Evolutionary conservation across 2,888 invertebrate species (phyloP).

Genomic region (Tiliacea aurago): DNA sequence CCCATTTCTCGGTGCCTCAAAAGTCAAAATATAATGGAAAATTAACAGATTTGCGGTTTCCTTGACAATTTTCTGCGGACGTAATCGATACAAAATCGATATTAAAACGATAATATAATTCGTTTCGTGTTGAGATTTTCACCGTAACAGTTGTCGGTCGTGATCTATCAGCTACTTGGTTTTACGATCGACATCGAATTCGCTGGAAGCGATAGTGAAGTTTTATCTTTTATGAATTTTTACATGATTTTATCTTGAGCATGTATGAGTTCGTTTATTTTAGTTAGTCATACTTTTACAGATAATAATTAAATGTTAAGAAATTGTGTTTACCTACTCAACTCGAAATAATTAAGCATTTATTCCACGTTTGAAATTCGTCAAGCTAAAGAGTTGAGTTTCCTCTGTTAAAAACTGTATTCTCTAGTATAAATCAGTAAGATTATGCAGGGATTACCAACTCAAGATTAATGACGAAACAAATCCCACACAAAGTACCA

Average conservation of each 20-base stretch:
- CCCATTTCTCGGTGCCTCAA: conserved; percentile 36
- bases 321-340: not conserved
- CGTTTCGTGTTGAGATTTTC: conserved; percentile 72
- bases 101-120: conserved; percentile 72
- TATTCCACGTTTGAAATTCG: not conserved
- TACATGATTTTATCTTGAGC: conserved; percentile 22
- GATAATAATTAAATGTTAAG: conserved; percentile 5
- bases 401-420: not conserved
- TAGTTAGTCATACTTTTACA: conserved; percentile 18
- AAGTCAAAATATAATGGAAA: conserved; percentile 35
- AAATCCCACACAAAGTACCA: conserved; percentile 1
- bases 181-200: conserved; percentile 47
- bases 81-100: conserved; percentile 61
- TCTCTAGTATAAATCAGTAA: not conserved
- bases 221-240: conserved; percentile 31
- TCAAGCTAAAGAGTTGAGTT: not conserved
- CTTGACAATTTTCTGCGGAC: conserved; percentile 54
- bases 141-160: conserved; percentile 69
- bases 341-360: not conserved
- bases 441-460: not conserved
- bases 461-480: not conserved
- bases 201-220: conserved; percentile 62
- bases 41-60: conserved; percentile 61
- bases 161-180: conserved; percentile 73
- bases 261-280: not conserved